phyloP scores from a whole-genome alignment of 2,113 vertebrate genomes.

The Passer domesticus region DNA sequence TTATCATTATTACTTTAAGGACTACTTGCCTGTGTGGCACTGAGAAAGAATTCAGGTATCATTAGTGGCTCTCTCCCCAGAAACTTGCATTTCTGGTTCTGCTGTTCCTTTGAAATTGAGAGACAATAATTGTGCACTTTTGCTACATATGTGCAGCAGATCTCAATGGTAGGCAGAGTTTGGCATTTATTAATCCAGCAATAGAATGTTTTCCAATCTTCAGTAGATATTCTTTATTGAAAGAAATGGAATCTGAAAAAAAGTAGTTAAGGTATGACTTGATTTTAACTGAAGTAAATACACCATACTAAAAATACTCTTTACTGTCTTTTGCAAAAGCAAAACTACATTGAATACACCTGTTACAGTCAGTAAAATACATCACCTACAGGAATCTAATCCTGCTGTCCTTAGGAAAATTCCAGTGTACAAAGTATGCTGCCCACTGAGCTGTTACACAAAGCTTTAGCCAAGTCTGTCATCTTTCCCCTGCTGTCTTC shows the following conservation, averaged over 20 bases:
- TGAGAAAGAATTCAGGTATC: not conserved
- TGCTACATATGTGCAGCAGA: not conserved
- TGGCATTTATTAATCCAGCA: not conserved
- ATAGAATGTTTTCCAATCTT: not conserved
- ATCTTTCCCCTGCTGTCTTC: not conserved
- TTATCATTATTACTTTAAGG: not conserved
- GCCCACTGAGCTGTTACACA: not conserved
- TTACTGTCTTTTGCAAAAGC: not conserved
- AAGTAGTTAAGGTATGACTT: not conserved
- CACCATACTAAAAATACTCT: not conserved
- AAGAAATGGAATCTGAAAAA: not conserved
- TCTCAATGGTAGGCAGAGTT: not conserved
- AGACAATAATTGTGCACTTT: not conserved
- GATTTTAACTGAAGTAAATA: not conserved
- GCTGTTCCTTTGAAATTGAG: not conserved
- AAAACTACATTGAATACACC: not conserved
- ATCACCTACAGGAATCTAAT: not conserved
- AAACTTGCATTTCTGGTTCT: not conserved
- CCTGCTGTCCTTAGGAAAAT: not conserved
- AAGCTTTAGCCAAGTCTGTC: not conserved
- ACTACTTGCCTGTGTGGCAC: not conserved
- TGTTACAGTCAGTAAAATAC: not conserved
- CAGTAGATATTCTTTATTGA: not conserved
- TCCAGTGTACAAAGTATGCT: not conserved
- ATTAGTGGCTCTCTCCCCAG: not conserved